Base-by-base conservation (phyloP, 2,888 invertebrate genomes). In the Teinopalpus imperialis region DNA sequence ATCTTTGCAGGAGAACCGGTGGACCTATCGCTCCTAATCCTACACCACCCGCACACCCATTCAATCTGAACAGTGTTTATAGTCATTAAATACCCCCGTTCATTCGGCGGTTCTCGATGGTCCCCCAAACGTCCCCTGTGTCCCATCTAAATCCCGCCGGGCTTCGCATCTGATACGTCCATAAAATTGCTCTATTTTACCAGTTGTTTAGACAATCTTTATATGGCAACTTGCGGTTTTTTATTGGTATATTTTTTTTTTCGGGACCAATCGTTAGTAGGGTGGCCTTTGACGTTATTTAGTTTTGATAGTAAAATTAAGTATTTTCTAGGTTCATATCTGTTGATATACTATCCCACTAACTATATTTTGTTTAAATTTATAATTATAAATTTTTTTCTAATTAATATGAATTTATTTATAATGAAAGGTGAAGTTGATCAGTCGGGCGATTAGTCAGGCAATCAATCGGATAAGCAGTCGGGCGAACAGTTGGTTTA, bases 31-130 rank as follows among this genome's bases (percentile, higher is more conserved):
- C n/a, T n/a, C n/a, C n/a, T n/a, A n/a, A n/a, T 16, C 16, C 16
- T 3, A 16, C 4, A 3, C 16, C 16, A 16, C 16, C 16, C 16
- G n/a, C n/a, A n/a, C 14, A 49, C 51, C 54, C 72, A 67, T 68
- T 81, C 82, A 68, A 83, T 81, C 80, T 81, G 77, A 75, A 74
- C 69, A 75, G 74, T 83, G 81, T 85, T 85, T 83, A 83, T 81
- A 69, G 69, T 76, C 78, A 81, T 83, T 82, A 82, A 61, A 57
- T 57, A 59, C 62, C 62, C 49, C 46, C 21, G 9, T 40, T 51
- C 57, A 54, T 55, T 56, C 52, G 52, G 49, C 46, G 55, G 52
- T 48, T 54, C 51, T 43, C 50, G 44, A 37, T 14, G 34, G 32
- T 46, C 49, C 58, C 58, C 48, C 34, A 37, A 14, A 16, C 16